phyloP scores from a whole-genome alignment of 2,113 vertebrate species.

The Shinisaurus crocodilurus region DNA sequence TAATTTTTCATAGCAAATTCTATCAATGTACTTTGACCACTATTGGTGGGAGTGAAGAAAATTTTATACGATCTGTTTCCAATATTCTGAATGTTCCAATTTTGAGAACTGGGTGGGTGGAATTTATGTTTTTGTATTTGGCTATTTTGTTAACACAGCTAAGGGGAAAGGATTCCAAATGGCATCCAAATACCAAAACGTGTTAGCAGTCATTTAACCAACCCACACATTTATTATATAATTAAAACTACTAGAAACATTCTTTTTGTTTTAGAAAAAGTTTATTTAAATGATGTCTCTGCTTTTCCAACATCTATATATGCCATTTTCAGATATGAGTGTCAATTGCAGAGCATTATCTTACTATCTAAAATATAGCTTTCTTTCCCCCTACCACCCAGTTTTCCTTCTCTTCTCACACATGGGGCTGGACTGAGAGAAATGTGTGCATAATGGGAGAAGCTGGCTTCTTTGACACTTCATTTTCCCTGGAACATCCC shows the following conservation, averaged over 20 bases:
- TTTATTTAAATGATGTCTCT: not conserved
- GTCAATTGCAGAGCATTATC: not conserved
- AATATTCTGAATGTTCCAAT: not conserved
- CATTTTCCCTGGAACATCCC: no score
- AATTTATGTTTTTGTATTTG: not conserved
- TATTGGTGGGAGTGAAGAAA: not conserved
- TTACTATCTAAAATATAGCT: not conserved
- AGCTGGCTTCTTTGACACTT: no score
- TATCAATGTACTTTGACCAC: slow-evolving; percentile 4
- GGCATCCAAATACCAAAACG: not conserved
- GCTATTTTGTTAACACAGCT: not conserved
- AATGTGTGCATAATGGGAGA: no score
- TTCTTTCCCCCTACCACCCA: no score
- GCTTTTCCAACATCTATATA: not conserved
- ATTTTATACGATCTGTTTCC: not conserved
- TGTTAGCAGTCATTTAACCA: not conserved
- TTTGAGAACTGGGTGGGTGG: not conserved
- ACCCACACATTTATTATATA: not conserved
- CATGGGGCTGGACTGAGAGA: not conserved
- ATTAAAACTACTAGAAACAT: not conserved
- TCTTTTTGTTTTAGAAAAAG: not conserved
- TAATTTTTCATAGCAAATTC: slow-evolving; percentile 32
- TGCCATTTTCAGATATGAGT: not conserved
- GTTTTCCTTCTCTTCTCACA: not conserved
- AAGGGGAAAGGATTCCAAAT: not conserved